phyloP scores from a whole-genome alignment of 2,888 invertebrate species.

The Sicus ferrugineus region DNA sequence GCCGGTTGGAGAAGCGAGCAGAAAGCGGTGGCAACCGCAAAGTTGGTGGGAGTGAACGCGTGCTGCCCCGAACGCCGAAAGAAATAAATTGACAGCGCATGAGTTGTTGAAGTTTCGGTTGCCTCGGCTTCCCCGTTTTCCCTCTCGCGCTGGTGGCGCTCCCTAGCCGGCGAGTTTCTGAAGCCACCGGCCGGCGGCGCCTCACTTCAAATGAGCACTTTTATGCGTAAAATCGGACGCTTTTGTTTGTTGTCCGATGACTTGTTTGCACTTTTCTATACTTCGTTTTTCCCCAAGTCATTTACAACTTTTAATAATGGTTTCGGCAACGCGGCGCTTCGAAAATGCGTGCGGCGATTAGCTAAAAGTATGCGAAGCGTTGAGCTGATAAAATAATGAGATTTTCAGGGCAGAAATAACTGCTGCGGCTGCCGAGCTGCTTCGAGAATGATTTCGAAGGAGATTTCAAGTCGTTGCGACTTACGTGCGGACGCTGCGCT shows the following conservation, averaged over 20 bases:
- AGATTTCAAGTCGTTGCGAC: not conserved
- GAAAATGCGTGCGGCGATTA: not conserved
- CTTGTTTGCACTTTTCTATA: not conserved
- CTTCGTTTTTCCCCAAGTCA: not conserved
- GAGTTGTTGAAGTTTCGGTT: conserved; percentile 56
- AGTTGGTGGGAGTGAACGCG: conserved; percentile 3
- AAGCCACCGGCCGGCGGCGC: conserved; percentile 9
- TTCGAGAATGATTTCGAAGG: too few relatives aligned
- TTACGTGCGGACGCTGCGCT: not conserved
- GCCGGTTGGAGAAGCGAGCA: not conserved
- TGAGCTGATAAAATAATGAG: not conserved
- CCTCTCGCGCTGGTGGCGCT: not conserved
- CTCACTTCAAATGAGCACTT: conserved; percentile 36
- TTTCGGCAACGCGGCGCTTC: not conserved
- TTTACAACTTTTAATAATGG: not conserved
- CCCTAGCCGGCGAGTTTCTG: not conserved
- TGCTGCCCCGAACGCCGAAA: not conserved
- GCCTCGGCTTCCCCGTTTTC: not conserved
- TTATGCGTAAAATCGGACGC: conserved; percentile 58
- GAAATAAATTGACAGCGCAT: conserved; percentile 55
- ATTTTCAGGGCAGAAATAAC: not conserved
- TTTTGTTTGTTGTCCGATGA: conserved; percentile 44
- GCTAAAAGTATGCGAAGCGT: not conserved
- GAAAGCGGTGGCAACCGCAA: not conserved
- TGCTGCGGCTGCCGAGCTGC: too few relatives aligned